These are phyloP conservation scores for Dipus sagitta DNA, from an alignment of 2,797 vertebrate genomes.

Conservation along the genomic window DNA sequence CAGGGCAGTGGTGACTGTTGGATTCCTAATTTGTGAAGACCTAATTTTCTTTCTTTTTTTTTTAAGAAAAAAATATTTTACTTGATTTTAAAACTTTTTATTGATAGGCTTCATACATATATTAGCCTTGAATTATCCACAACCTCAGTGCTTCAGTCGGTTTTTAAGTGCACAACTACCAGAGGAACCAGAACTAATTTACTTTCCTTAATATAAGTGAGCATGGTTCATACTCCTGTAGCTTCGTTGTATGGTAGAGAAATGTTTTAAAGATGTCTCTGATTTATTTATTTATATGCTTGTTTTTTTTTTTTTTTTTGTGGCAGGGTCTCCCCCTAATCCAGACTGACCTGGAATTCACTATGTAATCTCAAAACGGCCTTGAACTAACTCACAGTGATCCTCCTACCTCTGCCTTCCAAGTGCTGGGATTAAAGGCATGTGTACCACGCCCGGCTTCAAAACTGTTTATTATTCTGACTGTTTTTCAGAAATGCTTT, in stretches of 20 bases:
- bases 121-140: constrained; percentile 52
- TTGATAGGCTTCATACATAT: too few relatives aligned
- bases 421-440: too few relatives aligned
- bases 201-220: constrained; percentile 40
- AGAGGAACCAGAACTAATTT: constrained; percentile 48
- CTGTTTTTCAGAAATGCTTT: constrained; percentile 57
- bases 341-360: too few relatives aligned
- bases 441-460: not conserved
- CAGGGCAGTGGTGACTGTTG: not conserved
- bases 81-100: too few relatives aligned
- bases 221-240: constrained; percentile 37
- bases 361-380: too few relatives aligned
- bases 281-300: not conserved
- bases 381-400: too few relatives aligned
- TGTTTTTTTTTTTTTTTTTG: too few relatives aligned
- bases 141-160: not conserved
- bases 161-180: not conserved
- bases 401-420: too few relatives aligned
- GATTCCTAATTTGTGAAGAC: not conserved
- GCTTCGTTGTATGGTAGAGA: not conserved
- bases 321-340: too few relatives aligned
- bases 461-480: constrained; percentile 32
- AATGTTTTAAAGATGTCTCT: constrained; percentile 3
- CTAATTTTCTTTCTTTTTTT: too few relatives aligned
- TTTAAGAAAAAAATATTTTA: too few relatives aligned